phyloP scores from a whole-genome alignment of 2,113 vertebrate species.

The Syngnathus floridae region DNA sequence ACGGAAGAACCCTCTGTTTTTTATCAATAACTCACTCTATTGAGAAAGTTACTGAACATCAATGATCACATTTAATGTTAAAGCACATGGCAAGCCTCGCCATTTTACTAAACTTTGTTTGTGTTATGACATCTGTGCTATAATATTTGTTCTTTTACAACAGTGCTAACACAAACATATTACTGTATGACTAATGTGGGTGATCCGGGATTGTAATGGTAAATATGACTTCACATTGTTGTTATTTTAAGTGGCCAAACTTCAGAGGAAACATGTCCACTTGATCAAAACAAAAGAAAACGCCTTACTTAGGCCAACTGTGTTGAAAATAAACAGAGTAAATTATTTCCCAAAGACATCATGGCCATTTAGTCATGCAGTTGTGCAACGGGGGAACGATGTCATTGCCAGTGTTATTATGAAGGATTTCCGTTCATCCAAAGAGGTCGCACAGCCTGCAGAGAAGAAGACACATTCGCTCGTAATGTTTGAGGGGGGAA shows the following conservation, averaged over 20 bases:
- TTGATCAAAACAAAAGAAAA: constrained; percentile 1
- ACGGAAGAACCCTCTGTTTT: not conserved
- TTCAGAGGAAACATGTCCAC: not conserved
- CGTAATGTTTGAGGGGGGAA: constrained; percentile 22
- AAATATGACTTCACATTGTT: not conserved
- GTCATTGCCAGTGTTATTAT: constrained; percentile 24
- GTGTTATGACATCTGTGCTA: not conserved
- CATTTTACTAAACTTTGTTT: not conserved
- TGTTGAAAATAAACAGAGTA: constrained; percentile 21
- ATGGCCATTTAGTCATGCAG: constrained; percentile 15
- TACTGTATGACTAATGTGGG: not conserved
- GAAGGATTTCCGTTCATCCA: constrained; percentile 12
- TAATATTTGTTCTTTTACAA: not conserved
- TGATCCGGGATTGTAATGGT: not conserved
- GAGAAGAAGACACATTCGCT: constrained; percentile 28
- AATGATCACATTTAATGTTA: not conserved
- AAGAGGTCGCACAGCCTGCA: constrained; percentile 34
- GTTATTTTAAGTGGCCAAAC: constrained; percentile 1
- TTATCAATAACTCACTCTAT: too few species aligned
- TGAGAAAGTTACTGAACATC: too few species aligned
- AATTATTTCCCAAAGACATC: constrained; percentile 21
- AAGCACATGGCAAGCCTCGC: not conserved
- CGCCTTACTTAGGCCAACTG: constrained; percentile 7
- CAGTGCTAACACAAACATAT: not conserved
- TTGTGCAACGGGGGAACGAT: constrained; percentile 23